Evolutionary conservation across 2,888 invertebrate genomes (phyloP).

Genomic region (Ptychoptera albimana): DNA sequence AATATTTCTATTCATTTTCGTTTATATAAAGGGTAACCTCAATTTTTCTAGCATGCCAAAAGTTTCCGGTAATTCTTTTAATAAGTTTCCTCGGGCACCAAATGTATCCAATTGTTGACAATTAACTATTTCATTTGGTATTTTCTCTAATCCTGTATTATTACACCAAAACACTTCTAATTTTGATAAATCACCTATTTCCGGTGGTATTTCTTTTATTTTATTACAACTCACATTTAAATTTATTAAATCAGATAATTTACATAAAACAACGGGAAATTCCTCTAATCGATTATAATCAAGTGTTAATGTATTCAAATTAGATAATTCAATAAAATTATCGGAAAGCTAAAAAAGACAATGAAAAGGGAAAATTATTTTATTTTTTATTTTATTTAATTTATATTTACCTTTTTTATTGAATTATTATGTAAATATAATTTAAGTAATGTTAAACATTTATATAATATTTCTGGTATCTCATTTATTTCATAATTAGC

Average conservation of each 20-base stretch:
- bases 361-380: not conserved
- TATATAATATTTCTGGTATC: constrained; percentile 39
- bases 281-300: constrained; percentile 46
- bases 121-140: constrained; percentile 45
- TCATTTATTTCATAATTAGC: constrained; percentile 46
- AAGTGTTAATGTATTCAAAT: constrained; percentile 43
- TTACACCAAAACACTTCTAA: constrained; percentile 55
- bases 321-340: constrained; percentile 35
- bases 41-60: constrained; percentile 39
- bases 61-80: constrained; percentile 38
- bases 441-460: constrained; percentile 40
- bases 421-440: constrained; percentile 48
- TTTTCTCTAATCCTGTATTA: constrained; percentile 34
- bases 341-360: constrained; percentile 25
- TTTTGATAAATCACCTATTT: constrained; percentile 40
- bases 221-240: constrained; percentile 53
- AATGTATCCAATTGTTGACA: constrained; percentile 44
- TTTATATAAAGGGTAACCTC: constrained; percentile 24
- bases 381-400: not conserved
- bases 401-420: constrained; percentile 31
- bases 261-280: constrained; percentile 42
- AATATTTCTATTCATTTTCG: not conserved
- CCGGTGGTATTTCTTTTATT: constrained; percentile 37
- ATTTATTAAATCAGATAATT: constrained; percentile 40
- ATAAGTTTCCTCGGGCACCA: constrained; percentile 46